Conservation (phyloP, 2,888 invertebrate species). For the Papilio gigon region DNA sequence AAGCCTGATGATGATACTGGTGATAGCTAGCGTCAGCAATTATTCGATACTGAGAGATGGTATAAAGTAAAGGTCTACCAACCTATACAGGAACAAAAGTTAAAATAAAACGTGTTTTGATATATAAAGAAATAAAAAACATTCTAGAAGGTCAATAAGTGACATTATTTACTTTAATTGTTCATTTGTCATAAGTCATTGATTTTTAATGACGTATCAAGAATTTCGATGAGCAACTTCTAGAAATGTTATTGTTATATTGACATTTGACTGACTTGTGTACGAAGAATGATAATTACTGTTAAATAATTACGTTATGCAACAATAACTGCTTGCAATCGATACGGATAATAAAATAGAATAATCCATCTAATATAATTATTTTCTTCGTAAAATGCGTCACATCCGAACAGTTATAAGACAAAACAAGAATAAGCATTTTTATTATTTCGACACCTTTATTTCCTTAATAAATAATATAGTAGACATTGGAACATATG, state of each 20-base stretch:
- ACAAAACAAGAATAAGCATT: background rate
- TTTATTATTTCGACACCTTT: background rate
- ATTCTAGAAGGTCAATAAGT: background rate
- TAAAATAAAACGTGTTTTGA: no score
- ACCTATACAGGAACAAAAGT: no score
- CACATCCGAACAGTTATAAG: background rate
- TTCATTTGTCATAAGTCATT: slow-evolving; percentile 15
- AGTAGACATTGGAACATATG: no score
- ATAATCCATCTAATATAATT: background rate
- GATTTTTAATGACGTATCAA: slow-evolving; percentile 11
- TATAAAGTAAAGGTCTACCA: background rate
- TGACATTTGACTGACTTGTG: slow-evolving; percentile 17
- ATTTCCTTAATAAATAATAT: background rate
- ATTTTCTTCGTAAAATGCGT: background rate
- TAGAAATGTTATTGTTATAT: slow-evolving; percentile 7
- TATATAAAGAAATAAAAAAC: slow-evolving; percentile 4
- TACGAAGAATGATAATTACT: slow-evolving; percentile 7
- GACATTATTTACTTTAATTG: slow-evolving; percentile 9
- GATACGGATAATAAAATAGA: background rate
- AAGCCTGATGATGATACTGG: no score
- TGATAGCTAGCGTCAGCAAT: background rate
- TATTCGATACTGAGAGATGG: background rate
- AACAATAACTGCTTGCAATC: slow-evolving; percentile 5
- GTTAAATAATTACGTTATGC: slow-evolving; percentile 15
- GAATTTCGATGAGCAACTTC: slow-evolving; percentile 20